Conservation (phyloP, 1,140 invertebrate species). For the Drosophila subpulchrella region DNA sequence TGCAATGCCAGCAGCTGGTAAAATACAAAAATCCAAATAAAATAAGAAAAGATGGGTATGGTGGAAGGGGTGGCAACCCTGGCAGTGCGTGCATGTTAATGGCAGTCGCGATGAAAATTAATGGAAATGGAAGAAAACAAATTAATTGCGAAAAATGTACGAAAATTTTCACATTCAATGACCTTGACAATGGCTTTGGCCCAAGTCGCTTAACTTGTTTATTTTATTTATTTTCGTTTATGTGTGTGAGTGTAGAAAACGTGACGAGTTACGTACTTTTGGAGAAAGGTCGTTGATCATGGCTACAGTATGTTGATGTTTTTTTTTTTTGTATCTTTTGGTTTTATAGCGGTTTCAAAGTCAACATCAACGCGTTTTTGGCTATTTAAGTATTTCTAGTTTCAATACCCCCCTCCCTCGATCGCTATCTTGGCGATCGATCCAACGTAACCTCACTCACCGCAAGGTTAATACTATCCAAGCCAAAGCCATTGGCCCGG, state of each 20-base stretch:
- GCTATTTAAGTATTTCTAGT: slow-evolving; percentile 75
- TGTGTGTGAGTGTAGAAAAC: slow-evolving; percentile 68
- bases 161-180: slow-evolving; percentile 76
- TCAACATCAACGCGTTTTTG: slow-evolving; percentile 67
- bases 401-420: slow-evolving; percentile 32
- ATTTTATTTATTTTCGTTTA: slow-evolving; percentile 15
- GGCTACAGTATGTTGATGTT: slow-evolving; percentile 42
- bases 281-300: slow-evolving; percentile 80
- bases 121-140: slow-evolving; percentile 52
- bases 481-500: slow-evolving; percentile 23
- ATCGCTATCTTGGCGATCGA: background rate
- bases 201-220: slow-evolving; percentile 44
- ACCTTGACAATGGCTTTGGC: slow-evolving; percentile 77
- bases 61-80: background rate
- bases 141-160: slow-evolving; percentile 72
- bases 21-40: slow-evolving; percentile 6
- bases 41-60: slow-evolving; percentile 11
- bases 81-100: slow-evolving; percentile 48
- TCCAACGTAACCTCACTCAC: slow-evolving; percentile 10
- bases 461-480: slow-evolving; percentile 28
- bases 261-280: slow-evolving; percentile 78
- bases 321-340: slow-evolving; percentile 11
- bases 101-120: slow-evolving; percentile 36
- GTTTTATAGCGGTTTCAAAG: slow-evolving; percentile 70
- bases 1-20: slow-evolving; percentile 32